Evolutionary conservation across 1,140 invertebrate species (phyloP).

Genomic region (Megalopta genalis): DNA sequence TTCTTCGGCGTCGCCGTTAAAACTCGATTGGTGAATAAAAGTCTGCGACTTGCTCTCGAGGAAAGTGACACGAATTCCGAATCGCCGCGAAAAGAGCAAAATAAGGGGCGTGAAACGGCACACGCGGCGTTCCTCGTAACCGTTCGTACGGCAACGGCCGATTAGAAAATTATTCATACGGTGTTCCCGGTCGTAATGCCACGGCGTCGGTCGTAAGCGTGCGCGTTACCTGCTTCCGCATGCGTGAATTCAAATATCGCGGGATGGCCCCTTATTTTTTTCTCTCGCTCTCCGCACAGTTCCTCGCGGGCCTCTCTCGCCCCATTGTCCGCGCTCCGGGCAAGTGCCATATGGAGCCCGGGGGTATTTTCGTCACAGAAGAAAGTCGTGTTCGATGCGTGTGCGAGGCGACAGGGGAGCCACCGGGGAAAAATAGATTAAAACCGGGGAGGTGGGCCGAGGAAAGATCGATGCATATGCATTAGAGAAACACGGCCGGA

Average conservation of each 20-base stretch:
- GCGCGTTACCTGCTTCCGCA: constrained; percentile 45
- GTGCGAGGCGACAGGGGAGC: background rate
- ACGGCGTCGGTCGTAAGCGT: constrained; percentile 38
- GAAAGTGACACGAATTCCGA: background rate
- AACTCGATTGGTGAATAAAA: too few species aligned
- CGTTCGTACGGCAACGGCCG: constrained; percentile 49
- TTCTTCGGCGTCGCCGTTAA: too few species aligned
- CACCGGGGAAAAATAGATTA: background rate
- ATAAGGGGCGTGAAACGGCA: background rate
- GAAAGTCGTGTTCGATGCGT: background rate
- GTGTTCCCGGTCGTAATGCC: too few species aligned
- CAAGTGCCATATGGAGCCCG: constrained; percentile 15
- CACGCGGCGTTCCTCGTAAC: background rate
- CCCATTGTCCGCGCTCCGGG: background rate
- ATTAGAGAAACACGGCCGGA: constrained; percentile 36
- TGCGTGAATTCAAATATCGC: constrained; percentile 8
- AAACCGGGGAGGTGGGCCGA: background rate
- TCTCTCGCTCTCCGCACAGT: too few species aligned
- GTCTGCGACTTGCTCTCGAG: too few species aligned
- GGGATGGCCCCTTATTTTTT: constrained; percentile 1
- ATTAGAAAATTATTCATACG: constrained; percentile 64
- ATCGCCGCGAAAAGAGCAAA: background rate
- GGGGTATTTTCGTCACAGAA: background rate
- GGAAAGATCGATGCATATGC: constrained; percentile 30
- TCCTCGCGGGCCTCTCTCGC: constrained; percentile 4